These are phyloP conservation scores for Ceuthmochares aereus DNA, from an alignment of 2,113 vertebrate species.

Conservation along the genomic window DNA sequence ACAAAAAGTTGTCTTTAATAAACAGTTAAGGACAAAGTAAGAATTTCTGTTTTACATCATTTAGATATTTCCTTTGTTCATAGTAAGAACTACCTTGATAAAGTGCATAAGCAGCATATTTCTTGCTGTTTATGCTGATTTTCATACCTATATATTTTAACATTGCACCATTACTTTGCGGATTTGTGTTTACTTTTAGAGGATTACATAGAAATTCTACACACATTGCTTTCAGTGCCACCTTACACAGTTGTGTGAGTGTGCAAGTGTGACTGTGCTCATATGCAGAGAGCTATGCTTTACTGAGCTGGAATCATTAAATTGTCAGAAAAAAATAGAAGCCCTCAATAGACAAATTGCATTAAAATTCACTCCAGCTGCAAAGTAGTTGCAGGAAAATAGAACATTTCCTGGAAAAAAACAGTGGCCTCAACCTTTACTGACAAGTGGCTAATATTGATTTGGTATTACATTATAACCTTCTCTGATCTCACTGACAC, in stretches of 20 bases:
- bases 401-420: constrained; percentile 30
- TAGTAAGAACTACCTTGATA: background rate
- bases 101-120: background rate
- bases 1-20: background rate
- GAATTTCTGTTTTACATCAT: background rate
- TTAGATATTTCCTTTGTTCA: background rate
- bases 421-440: constrained; percentile 29
- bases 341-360: background rate
- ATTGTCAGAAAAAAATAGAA: background rate
- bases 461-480: constrained; percentile 52
- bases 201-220: constrained; percentile 10
- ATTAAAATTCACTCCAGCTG: constrained; percentile 32
- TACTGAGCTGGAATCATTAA: background rate
- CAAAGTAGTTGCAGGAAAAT: constrained; percentile 24
- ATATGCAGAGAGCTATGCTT: rapidly evolving
- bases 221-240: background rate
- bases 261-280: background rate
- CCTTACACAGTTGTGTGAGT: background rate
- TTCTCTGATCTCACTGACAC: constrained; percentile 46
- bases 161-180: background rate
- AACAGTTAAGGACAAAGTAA: background rate
- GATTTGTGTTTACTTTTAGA: constrained; percentile 7
- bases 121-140: background rate
- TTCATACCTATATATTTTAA: background rate
- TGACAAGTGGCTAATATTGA: constrained; percentile 65